phyloP scores from a whole-genome alignment of 2,888 invertebrate species.

The Leucozona laternaria region DNA sequence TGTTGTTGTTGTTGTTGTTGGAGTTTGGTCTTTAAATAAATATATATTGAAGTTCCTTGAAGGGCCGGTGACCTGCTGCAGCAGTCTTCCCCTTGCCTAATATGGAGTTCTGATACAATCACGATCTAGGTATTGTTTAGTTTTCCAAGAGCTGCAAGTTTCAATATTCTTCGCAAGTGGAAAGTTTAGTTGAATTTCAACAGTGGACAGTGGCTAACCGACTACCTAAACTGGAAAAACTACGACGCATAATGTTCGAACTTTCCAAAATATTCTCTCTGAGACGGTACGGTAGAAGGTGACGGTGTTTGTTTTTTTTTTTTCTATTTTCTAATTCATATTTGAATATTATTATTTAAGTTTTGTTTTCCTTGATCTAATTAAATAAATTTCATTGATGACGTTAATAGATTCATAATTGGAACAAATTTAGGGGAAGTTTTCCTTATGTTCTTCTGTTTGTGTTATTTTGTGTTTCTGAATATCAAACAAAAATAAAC shows the following conservation, averaged over 20 bases:
- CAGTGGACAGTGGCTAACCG: constrained; percentile 68
- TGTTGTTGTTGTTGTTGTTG: constrained; percentile 4
- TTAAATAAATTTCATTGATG: constrained; percentile 48
- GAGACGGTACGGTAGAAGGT: constrained; percentile 79
- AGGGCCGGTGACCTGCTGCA: constrained; percentile 22
- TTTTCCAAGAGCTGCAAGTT: constrained; percentile 18
- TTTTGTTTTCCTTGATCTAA: constrained; percentile 29
- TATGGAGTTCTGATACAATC: constrained; percentile 78
- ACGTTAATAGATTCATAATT: constrained; percentile 54
- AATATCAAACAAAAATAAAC: constrained; percentile 16
- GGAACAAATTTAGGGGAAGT: constrained; percentile 29
- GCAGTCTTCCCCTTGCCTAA: constrained; percentile 68
- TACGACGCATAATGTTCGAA: constrained; percentile 80
- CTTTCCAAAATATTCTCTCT: constrained; percentile 81
- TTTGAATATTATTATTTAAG: constrained; percentile 23
- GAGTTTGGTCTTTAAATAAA: constrained; percentile 18
- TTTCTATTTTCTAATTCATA: neutral
- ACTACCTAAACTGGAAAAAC: constrained; percentile 43
- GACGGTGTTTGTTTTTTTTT: neutral
- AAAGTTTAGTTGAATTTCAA: constrained; percentile 54
- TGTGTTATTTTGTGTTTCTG: neutral
- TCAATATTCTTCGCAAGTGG: constrained; percentile 39
- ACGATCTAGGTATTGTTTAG: constrained; percentile 76
- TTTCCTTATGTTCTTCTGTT: neutral
- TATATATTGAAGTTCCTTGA: constrained; percentile 30